Percentiles rank a stretch among this genome's conserved stretches.
phyloP scores from a whole-genome alignment of 2,797 vertebrate species.

The Micropoecilia bifurca region DNA sequence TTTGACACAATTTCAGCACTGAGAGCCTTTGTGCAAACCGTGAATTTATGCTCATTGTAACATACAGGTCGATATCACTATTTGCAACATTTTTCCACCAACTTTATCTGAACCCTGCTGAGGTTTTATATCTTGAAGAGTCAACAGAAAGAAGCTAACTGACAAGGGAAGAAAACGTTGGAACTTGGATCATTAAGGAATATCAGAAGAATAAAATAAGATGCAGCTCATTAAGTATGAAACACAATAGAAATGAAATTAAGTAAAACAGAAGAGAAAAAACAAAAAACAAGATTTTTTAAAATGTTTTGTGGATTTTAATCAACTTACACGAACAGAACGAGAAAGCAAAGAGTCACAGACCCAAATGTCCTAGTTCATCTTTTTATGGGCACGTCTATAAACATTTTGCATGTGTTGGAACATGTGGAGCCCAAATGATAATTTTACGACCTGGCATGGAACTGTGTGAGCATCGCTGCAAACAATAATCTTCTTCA shows the following conservation, averaged over 20 bases:
- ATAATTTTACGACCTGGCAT: slow-evolving; percentile 20
- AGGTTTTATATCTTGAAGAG: not conserved
- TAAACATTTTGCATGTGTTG: slow-evolving; percentile 18
- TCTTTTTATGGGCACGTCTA: slow-evolving; percentile 27
- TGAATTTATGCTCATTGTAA: slow-evolving; percentile 12
- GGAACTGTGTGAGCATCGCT: slow-evolving; percentile 17
- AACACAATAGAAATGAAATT: not conserved
- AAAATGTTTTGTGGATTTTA: not conserved
- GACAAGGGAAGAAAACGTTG: not conserved
- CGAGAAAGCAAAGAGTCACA: not conserved
- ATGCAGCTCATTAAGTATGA: not conserved
- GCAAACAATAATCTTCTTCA: not conserved
- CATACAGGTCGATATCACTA: not conserved
- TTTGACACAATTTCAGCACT: slow-evolving; percentile 49
- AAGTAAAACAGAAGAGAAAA: not conserved
- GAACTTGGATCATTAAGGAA: not conserved
- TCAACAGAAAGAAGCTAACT: not conserved
- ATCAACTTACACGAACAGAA: too few relatives aligned
- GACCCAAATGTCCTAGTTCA: slow-evolving; percentile 38
- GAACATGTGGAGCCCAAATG: slow-evolving; percentile 3
- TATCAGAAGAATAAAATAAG: not conserved
- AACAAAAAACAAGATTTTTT: not conserved
- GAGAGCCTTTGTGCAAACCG: slow-evolving; percentile 38
- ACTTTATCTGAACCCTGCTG: not conserved
- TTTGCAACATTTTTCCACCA: not conserved